Conservation (phyloP, 2,797 vertebrate genomes). For the Coregonus sp. region DNA sequence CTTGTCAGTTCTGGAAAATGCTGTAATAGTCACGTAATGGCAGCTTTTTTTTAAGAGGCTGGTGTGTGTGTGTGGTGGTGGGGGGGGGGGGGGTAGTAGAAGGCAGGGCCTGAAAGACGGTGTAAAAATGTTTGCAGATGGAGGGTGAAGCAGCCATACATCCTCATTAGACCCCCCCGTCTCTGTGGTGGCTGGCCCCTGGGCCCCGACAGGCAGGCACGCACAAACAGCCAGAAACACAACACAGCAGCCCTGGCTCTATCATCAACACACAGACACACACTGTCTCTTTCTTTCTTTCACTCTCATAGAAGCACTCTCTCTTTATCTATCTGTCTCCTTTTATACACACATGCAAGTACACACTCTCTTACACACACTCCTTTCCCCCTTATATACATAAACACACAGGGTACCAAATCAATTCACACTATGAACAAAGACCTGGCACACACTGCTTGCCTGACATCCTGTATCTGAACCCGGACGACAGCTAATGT, state of each 20-base stretch:
- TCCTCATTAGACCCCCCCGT: conserved; percentile 74
- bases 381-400: not conserved
- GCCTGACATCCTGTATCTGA: not conserved
- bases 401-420: not conserved
- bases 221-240: not conserved
- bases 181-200: conserved; percentile 45
- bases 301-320: not conserved
- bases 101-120: conserved; percentile 59
- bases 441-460: not conserved
- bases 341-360: not conserved
- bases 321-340: not conserved
- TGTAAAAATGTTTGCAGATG: conserved; percentile 70
- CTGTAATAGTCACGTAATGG: conserved; percentile 70
- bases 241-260: not conserved
- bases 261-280: not conserved
- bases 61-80: not conserved
- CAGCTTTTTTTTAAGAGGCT: conserved; percentile 39
- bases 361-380: not conserved
- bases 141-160: conserved; percentile 72
- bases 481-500: not conserved
- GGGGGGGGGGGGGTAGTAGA: not conserved
- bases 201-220: conserved; percentile 31
- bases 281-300: not conserved
- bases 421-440: not conserved
- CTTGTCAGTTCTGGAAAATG: conserved; percentile 70